Conservation (phyloP, 2,888 invertebrate genomes). For the Sinhomidia bicolor region DNA sequence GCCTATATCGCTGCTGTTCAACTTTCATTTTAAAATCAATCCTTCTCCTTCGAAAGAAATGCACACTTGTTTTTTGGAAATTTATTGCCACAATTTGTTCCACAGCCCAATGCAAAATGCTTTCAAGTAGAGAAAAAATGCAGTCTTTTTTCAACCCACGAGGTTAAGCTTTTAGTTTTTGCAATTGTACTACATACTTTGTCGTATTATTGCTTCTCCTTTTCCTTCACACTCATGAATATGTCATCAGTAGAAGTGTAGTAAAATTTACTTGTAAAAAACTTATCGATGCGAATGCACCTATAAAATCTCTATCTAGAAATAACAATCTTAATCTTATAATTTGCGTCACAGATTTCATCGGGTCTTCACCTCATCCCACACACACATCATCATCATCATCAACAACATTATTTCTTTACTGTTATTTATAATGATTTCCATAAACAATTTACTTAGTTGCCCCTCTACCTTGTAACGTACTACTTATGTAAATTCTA, state of each 20-base stretch:
- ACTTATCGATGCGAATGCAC: neutral
- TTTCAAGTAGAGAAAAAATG: neutral
- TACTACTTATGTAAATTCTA: no score
- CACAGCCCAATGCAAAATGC: neutral
- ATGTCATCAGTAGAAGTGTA: neutral
- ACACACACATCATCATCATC: neutral
- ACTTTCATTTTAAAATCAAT: neutral
- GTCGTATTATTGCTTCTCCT: no score
- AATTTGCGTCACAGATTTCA: neutral
- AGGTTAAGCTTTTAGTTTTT: neutral
- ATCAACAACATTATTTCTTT: neutral
- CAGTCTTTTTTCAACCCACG: neutral
- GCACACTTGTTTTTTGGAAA: neutral
- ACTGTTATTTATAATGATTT: no score
- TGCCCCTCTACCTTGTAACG: no score
- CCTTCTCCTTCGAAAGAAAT: neutral
- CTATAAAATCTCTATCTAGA: neutral
- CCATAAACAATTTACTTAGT: no score
- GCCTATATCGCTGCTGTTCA: neutral
- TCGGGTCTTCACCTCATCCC: slow-evolving; percentile 22
- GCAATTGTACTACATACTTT: neutral
- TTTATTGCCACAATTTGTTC: slow-evolving; percentile 12
- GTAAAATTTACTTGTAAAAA: neutral
- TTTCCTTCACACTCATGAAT: neutral
- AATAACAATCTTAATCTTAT: neutral